Evolutionary conservation across 2,797 vertebrate genomes (phyloP), one percentile per base, ranked within the genome.

Genomic region (Anabacerthia variegaticeps): DNA sequence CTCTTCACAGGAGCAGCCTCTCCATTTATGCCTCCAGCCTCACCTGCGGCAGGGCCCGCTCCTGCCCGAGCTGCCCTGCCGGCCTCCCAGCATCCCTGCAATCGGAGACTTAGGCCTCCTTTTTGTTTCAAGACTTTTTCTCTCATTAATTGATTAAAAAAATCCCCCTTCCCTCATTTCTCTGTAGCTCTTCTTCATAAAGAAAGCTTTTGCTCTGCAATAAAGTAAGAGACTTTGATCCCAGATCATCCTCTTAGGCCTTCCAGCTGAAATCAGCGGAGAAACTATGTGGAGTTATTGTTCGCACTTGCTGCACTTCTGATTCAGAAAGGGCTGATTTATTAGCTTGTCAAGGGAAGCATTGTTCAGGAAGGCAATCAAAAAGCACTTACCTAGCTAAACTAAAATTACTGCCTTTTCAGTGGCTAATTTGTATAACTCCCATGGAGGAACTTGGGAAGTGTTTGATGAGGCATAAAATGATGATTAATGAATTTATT

Each of bases 401-500:
- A 99, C 99, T 99, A 98, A 99, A 99, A 99, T 98, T 98, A 99
- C 99, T 98, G 99, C 99, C 99, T 99, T 99, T 99, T 99, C 99
- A 99, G 98, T 98, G 98, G 98, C 99, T 99, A 99, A 99, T 99
- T 99, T 99, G 99, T 99, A 98, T 99, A 99, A 99, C 99, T 99
- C 99, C 99, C 99, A 99, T 99, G 98, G 99, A 99, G 99, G 99
- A 98, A 98, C 98, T 99, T 98, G 99, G 98, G 99, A 99, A 99
- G 99, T 98, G 98, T 99, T 99, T 99, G 99, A 99, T 99, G 99
- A 99, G 99, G 99, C 99, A 99, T 99, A 99, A 99, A 99, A 99
- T 99, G 99, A 99, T 99, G 99, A 99, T 99, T 99, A 99, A 99
- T 99, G 99, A 99, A 99, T 99, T 99, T 99, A 99, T 99, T 99